Conservation (phyloP, 2,888 invertebrate genomes). For the Saturnia pavonia region DNA sequence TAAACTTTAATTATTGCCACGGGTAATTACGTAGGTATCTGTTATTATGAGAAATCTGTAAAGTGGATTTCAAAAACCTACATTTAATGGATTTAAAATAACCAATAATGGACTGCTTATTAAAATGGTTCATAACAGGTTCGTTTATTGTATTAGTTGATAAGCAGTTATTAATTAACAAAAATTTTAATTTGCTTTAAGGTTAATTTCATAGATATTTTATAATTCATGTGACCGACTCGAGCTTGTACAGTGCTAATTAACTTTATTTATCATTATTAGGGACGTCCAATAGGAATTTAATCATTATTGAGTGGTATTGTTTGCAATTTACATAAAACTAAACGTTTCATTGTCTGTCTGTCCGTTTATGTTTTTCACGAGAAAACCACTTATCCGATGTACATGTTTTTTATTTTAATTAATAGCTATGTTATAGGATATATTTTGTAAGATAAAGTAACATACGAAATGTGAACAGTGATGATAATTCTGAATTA, state of each 20-base stretch:
- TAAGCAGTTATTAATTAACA: not conserved
- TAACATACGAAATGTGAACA: too few relatives aligned
- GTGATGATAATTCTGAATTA: too few relatives aligned
- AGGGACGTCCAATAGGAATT: not conserved
- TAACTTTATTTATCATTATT: not conserved
- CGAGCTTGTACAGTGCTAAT: not conserved
- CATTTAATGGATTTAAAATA: not conserved
- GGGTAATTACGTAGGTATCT: not conserved
- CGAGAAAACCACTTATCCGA: too few relatives aligned
- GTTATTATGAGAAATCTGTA: not conserved
- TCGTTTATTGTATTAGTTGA: not conserved
- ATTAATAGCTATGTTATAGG: too few relatives aligned
- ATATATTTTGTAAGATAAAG: too few relatives aligned
- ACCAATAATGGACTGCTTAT: not conserved
- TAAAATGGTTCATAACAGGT: not conserved
- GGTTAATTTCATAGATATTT: not conserved
- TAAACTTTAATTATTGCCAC: conserved; percentile 12
- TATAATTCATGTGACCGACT: not conserved
- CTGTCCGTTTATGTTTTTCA: too few relatives aligned
- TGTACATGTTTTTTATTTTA: too few relatives aligned
- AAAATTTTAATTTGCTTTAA: not conserved
- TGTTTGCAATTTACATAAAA: too few relatives aligned
- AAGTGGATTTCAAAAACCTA: not conserved
- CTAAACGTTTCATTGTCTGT: too few relatives aligned
- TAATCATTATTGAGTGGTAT: not conserved